A percentile compares a stretch with the other conserved stretches of the same genome.
phyloP scores from a whole-genome alignment of 2,888 invertebrate species.

The Exocentrus adspersus region DNA sequence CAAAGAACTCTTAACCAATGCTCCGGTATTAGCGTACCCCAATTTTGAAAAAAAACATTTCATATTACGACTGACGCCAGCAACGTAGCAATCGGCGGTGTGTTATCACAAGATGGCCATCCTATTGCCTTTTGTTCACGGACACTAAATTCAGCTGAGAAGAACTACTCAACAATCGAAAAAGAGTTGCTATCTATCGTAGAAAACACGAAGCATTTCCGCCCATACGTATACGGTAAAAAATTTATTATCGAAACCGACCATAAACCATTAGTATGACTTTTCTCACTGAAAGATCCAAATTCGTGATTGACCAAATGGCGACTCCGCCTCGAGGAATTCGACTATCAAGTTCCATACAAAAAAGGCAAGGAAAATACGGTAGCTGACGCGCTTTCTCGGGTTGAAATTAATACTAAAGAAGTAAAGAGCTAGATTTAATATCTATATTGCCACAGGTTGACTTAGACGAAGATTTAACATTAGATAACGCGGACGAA shows the following conservation, averaged over 20 bases:
- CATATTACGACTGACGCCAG: conserved; percentile 42
- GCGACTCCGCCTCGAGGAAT: conserved; percentile 33
- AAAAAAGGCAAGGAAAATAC: conserved; percentile 37
- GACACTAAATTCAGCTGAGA: conserved; percentile 42
- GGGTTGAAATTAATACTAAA: conserved; percentile 28
- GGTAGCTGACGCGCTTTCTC: conserved; percentile 34
- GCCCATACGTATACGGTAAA: conserved; percentile 40
- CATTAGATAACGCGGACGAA: not conserved
- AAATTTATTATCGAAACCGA: conserved; percentile 38
- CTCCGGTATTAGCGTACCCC: conserved; percentile 40
- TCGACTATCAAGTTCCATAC: conserved; percentile 30
- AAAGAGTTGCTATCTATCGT: conserved; percentile 40
- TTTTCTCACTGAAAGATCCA: conserved; percentile 36
- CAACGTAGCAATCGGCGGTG: conserved; percentile 39
- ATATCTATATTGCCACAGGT: not conserved
- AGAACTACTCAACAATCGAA: conserved; percentile 45
- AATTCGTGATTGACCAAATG: conserved; percentile 31
- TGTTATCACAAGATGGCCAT: conserved; percentile 39
- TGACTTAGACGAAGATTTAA: not conserved
- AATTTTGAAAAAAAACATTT: conserved; percentile 42
- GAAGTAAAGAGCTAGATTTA: conserved; percentile 9
- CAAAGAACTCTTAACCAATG: conserved; percentile 43
- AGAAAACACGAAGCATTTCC: conserved; percentile 42
- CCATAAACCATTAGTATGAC: conserved; percentile 40
- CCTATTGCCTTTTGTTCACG: conserved; percentile 41